Evolutionary conservation across 2,113 vertebrate genomes (phyloP).

Genomic region (Rhagologus leucostigma): DNA sequence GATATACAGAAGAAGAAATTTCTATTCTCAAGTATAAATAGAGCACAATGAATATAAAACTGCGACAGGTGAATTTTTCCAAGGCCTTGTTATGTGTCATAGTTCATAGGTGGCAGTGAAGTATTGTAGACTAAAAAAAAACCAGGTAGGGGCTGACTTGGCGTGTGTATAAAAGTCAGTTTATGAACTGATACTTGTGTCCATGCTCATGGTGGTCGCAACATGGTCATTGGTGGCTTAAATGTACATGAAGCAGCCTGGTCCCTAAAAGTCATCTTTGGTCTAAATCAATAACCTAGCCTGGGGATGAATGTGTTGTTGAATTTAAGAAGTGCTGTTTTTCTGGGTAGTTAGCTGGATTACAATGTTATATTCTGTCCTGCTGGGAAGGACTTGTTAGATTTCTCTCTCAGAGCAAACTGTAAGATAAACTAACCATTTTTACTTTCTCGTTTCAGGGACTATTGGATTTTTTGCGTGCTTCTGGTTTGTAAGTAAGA

Average conservation of each 20-base stretch:
- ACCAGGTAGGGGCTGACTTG: neutral
- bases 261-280: neutral
- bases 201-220: neutral
- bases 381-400: neutral
- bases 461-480: conserved; percentile 90
- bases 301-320: neutral
- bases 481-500: conserved; percentile 93
- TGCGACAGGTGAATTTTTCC: neutral
- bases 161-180: neutral
- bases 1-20: neutral
- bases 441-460: conserved; percentile 74
- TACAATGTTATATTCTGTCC: neutral
- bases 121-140: neutral
- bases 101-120: neutral
- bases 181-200: neutral
- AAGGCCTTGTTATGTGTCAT: neutral
- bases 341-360: neutral
- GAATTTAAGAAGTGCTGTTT: neutral
- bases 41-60: neutral
- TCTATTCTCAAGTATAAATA: neutral
- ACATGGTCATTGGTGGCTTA: fast-evolving
- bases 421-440: conserved; percentile 26
- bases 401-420: neutral
- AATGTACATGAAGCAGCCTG: neutral
- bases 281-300: neutral